Evolutionary conservation across 2,797 vertebrate species (phyloP).

Genomic region (Perodicticus potto): DNA sequence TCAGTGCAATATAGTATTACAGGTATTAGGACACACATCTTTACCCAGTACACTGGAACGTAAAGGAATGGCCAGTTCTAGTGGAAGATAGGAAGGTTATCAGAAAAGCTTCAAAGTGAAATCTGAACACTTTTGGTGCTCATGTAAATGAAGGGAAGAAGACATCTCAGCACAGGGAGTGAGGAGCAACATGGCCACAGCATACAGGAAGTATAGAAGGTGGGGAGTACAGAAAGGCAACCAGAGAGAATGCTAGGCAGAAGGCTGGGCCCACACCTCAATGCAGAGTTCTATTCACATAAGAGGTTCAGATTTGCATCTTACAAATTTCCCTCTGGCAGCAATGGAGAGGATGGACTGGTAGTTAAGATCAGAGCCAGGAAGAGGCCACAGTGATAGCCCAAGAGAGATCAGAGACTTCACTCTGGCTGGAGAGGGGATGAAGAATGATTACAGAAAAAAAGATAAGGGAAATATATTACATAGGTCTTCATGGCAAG

Average conservation of each 20-base stretch:
- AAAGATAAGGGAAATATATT: neutral
- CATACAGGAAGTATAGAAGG: neutral
- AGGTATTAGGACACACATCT: neutral
- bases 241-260: neutral
- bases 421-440: neutral
- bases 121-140: neutral
- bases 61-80: neutral
- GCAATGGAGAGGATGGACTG: neutral
- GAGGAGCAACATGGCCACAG: neutral
- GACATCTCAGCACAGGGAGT: neutral
- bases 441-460: neutral
- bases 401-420: neutral
- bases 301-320: neutral
- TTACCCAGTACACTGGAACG: neutral
- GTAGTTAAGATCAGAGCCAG: neutral
- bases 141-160: neutral
- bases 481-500: neutral
- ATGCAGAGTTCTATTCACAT: rapidly evolving
- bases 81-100: neutral
- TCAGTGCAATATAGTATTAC: neutral
- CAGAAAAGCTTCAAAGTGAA: conserved; percentile 3
- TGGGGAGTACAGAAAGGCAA: neutral
- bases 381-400: neutral
- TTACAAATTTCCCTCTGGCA: neutral
- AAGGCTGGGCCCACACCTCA: neutral